Percentiles rank a stretch among this genome's conserved stretches.
Evolutionary conservation across 2,113 vertebrate species (phyloP).

Genomic region (Poeciliopsis prolifica): DNA sequence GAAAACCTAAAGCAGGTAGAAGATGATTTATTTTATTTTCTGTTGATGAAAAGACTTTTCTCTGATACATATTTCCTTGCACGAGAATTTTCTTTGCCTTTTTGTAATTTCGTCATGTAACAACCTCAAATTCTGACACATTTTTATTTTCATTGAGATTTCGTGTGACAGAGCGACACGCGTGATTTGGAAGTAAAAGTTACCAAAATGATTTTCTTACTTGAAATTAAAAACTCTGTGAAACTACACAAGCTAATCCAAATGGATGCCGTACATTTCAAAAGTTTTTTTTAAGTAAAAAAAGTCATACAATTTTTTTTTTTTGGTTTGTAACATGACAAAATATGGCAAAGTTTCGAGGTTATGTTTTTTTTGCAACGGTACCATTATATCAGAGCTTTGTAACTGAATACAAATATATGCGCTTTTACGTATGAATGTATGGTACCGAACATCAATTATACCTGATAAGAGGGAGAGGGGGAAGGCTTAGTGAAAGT

Average conservation of each 20-base stretch:
- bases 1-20: slow-evolving; percentile 85
- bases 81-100: too few species aligned
- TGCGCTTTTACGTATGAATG: not conserved
- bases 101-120: not conserved
- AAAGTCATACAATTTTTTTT: too few species aligned
- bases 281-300: not conserved
- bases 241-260: too few species aligned
- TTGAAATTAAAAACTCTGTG: too few species aligned
- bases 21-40: not conserved
- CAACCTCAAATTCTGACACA: not conserved
- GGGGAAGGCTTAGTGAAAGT: slow-evolving; percentile 59
- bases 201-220: not conserved
- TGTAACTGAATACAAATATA: not conserved
- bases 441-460: slow-evolving; percentile 39
- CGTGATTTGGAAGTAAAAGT: not conserved
- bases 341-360: too few species aligned
- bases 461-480: slow-evolving; percentile 36
- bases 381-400: not conserved
- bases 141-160: not conserved
- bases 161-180: not conserved
- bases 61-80: not conserved
- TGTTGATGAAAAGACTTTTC: not conserved
- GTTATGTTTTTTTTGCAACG: too few species aligned
- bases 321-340: too few species aligned
- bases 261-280: not conserved